Evolutionary conservation across 2,888 invertebrate genomes (phyloP).

Genomic region (Rugalucina vietnamica): DNA sequence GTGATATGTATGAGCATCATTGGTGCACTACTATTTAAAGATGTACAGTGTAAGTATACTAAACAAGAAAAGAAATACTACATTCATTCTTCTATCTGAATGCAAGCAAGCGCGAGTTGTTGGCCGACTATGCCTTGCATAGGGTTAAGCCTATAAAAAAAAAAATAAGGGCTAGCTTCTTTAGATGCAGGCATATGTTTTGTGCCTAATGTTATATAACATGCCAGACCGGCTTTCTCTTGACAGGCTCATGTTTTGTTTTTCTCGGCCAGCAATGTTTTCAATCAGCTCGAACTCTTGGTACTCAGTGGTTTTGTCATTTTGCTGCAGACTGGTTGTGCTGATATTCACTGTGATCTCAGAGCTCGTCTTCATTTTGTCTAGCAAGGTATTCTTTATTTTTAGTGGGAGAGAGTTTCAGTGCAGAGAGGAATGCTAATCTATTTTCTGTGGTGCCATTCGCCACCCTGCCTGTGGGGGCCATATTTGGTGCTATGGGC

Average conservation of each 20-base stretch:
- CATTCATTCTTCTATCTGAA: conserved; percentile 83
- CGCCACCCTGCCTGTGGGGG: conserved; percentile 77
- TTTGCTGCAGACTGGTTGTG: too few species aligned
- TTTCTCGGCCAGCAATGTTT: too few species aligned
- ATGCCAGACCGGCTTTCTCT: too few species aligned
- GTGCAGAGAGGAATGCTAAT: conserved; percentile 36
- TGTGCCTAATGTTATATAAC: too few species aligned
- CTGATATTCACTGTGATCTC: too few species aligned
- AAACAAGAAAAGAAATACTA: not conserved
- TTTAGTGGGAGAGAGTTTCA: conserved; percentile 75
- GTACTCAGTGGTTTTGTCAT: too few species aligned
- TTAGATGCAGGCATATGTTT: too few species aligned
- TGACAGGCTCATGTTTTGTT: too few species aligned
- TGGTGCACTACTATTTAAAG: conserved; percentile 86
- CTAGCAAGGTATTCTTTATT: conserved; percentile 15
- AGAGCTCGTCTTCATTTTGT: not conserved
- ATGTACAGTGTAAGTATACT: conserved; percentile 74
- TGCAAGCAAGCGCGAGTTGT: conserved; percentile 86
- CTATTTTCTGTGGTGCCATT: conserved; percentile 68
- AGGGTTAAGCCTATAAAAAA: too few species aligned
- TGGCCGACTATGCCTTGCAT: conserved; percentile 87
- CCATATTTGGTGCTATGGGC: conserved; percentile 85
- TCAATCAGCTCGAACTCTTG: too few species aligned
- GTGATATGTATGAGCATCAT: conserved; percentile 86
- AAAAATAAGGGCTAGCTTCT: too few species aligned